Evolutionary conservation across 1,140 invertebrate genomes (phyloP).

Genomic region (Brachystomella parvula): DNA sequence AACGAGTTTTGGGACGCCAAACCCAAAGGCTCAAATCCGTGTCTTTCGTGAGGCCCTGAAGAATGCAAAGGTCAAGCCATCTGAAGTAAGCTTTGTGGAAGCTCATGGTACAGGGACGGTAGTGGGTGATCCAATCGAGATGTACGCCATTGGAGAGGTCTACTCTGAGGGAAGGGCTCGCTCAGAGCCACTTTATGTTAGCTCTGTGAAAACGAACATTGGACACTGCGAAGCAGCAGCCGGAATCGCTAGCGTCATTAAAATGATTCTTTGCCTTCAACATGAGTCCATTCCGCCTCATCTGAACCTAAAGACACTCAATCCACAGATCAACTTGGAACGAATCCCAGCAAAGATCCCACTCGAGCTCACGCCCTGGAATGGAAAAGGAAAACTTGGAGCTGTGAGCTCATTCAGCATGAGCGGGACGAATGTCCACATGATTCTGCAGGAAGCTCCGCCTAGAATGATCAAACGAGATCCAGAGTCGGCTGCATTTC

Average conservation of each 20-base stretch:
- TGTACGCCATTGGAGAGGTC: slow-evolving; percentile 47
- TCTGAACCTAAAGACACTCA: slow-evolving; percentile 17
- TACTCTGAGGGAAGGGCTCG: slow-evolving; percentile 43
- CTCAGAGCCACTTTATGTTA: slow-evolving; percentile 46
- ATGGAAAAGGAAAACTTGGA: neutral
- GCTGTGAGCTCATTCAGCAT: slow-evolving; percentile 30
- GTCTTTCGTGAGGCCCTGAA: slow-evolving; percentile 48
- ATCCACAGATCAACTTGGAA: slow-evolving; percentile 23
- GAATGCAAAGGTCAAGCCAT: slow-evolving; percentile 47
- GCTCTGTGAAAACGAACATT: slow-evolving; percentile 54
- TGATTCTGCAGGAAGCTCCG: slow-evolving; percentile 21
- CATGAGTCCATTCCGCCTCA: slow-evolving; percentile 13
- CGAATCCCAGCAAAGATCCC: slow-evolving; percentile 17
- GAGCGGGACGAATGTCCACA: slow-evolving; percentile 26
- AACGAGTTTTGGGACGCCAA: slow-evolving; percentile 17
- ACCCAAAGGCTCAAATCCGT: slow-evolving; percentile 42
- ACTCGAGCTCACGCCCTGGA: slow-evolving; percentile 2
- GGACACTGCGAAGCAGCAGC: slow-evolving; percentile 53
- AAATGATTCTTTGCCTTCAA: slow-evolving; percentile 15
- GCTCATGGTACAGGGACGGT: slow-evolving; percentile 56
- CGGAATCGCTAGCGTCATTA: slow-evolving; percentile 18
- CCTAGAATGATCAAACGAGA: neutral
- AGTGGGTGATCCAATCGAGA: slow-evolving; percentile 34
- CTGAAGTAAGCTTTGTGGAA: slow-evolving; percentile 50
- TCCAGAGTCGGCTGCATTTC: neutral